Percentiles rank a stretch among this genome's conserved stretches.
Conservation (phyloP, 2,888 invertebrate genomes). For the Agrotis segetum region DNA sequence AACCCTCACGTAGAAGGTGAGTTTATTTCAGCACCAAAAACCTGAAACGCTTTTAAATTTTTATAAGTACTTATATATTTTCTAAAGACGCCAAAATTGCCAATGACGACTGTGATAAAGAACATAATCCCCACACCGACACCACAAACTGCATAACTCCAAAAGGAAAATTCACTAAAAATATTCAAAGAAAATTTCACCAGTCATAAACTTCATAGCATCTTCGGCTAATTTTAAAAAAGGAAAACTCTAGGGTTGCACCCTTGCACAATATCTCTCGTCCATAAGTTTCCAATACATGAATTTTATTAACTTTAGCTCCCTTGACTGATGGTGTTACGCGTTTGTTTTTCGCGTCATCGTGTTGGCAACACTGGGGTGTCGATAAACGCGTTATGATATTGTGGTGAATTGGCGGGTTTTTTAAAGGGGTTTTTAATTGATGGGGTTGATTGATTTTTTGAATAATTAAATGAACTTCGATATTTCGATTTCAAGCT, state of each 20-base stretch:
- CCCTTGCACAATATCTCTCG: conserved; percentile 88
- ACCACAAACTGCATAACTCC: conserved; percentile 36
- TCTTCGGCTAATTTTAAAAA: conserved; percentile 72
- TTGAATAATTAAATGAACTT: not conserved
- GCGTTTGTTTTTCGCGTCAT: conserved; percentile 90
- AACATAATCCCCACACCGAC: not conserved
- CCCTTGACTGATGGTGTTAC: conserved; percentile 79
- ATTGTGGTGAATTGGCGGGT: conserved; percentile 38
- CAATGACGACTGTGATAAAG: conserved; percentile 8
- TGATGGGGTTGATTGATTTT: conserved; percentile 12
- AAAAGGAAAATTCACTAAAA: conserved; percentile 53
- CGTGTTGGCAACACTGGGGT: conserved; percentile 81
- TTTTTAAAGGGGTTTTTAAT: conserved; percentile 27
- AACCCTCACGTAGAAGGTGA: no score
- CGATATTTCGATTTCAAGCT: no score
- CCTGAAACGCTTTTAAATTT: no score
- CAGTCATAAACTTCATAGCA: conserved; percentile 67
- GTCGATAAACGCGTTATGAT: conserved; percentile 62
- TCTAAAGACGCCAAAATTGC: not conserved
- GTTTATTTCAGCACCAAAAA: no score
- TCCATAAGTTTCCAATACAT: conserved; percentile 91
- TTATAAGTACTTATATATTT: not conserved
- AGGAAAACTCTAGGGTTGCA: conserved; percentile 81
- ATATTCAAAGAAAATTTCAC: conserved; percentile 69
- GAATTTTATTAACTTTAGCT: conserved; percentile 90